These are phyloP conservation scores for Beaufortia kweichowensis DNA, from an alignment of 2,113 vertebrate species.

Conservation along the genomic window DNA sequence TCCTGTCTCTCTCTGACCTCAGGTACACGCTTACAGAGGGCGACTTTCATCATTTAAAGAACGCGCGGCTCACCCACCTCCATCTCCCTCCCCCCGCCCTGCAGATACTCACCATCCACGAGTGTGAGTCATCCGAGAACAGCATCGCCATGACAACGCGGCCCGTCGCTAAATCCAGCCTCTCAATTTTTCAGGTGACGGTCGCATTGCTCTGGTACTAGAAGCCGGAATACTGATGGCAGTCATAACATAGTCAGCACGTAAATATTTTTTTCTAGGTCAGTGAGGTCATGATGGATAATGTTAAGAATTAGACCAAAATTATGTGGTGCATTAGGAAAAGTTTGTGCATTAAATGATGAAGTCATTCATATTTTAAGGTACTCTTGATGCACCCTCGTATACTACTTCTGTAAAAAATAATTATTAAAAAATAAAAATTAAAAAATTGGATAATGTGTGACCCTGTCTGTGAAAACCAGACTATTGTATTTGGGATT, in stretches of 20 bases:
- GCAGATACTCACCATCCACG: slow-evolving; percentile 95
- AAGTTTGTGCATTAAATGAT: not conserved
- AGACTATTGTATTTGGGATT: no score
- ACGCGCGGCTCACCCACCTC: slow-evolving; percentile 91
- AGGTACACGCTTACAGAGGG: slow-evolving; percentile 98
- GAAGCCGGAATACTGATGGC: slow-evolving; percentile 23
- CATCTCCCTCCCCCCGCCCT: slow-evolving; percentile 83
- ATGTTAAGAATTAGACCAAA: not conserved
- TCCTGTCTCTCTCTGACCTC: slow-evolving; percentile 40
- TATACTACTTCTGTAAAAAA: not conserved
- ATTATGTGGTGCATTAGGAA: not conserved
- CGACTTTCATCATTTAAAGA: slow-evolving; percentile 97
- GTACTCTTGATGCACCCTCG: not conserved
- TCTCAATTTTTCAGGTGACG: slow-evolving; percentile 94
- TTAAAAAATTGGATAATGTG: no score
- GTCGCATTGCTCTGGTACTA: slow-evolving; percentile 26
- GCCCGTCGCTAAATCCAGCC: slow-evolving; percentile 79
- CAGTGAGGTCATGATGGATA: slow-evolving; percentile 2
- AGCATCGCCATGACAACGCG: slow-evolving; percentile 79
- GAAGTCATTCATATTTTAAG: not conserved
- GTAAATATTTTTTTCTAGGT: not conserved
- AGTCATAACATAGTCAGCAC: slow-evolving; percentile 17
- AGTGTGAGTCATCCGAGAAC: slow-evolving; percentile 90
- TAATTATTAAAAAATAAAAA: not conserved
- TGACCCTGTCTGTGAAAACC: no score